phyloP scores from a whole-genome alignment of 2,888 invertebrate genomes.

The Chymomyza amoena region DNA sequence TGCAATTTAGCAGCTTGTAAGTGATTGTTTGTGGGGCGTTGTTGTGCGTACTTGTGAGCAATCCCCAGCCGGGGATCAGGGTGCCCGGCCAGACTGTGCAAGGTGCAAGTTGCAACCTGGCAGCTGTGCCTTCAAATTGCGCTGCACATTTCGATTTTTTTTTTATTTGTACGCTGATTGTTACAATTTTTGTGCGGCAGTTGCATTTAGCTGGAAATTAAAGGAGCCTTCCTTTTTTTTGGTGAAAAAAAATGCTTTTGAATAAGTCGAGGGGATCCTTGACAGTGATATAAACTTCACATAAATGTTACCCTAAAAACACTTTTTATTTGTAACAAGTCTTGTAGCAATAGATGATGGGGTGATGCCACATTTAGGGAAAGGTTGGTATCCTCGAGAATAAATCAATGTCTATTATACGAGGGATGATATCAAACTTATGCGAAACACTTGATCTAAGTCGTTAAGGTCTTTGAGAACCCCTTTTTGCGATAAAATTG shows the following conservation, averaged over 20 bases:
- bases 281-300: no score
- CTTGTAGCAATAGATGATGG: no score
- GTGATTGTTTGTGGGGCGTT: constrained; percentile 73
- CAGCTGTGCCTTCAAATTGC: constrained; percentile 51
- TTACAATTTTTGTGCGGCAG: constrained; percentile 67
- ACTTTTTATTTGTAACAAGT: no score
- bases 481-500: no score
- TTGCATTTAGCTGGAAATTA: constrained; percentile 52
- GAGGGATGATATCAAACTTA: no score
- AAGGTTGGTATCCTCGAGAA: no score
- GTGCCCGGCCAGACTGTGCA: constrained; percentile 31
- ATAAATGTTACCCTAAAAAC: no score
- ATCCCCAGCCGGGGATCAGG: constrained; percentile 19
- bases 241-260: background rate
- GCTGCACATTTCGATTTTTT: constrained; percentile 50
- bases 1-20: constrained; percentile 73
- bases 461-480: no score
- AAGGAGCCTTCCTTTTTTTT: background rate
- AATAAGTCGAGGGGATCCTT: no score
- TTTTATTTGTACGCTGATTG: constrained; percentile 56
- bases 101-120: constrained; percentile 41
- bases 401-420: no score
- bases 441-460: no score
- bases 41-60: constrained; percentile 31
- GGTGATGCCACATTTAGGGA: no score